Conservation (phyloP, 2,797 vertebrate species). For the Brachymystax lenok region DNA sequence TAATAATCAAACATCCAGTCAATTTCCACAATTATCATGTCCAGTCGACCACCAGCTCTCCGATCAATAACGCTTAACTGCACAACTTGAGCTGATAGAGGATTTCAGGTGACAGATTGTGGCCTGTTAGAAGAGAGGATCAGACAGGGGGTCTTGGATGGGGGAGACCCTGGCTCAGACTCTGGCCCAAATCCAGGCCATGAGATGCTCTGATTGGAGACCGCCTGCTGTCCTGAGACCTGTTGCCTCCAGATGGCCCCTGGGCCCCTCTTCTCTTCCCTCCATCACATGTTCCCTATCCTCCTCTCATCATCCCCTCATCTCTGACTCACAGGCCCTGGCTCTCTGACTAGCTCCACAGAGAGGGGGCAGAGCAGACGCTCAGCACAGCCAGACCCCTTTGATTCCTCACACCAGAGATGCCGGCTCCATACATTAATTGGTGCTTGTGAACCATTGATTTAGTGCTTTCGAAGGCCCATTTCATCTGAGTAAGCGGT, state of each 20-base stretch:
- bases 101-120: constrained; percentile 57
- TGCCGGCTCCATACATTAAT: constrained; percentile 67
- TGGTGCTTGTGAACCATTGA: constrained; percentile 66
- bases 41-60: constrained; percentile 5
- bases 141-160: constrained; percentile 49
- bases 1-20: constrained; percentile 53
- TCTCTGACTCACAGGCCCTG: constrained; percentile 36
- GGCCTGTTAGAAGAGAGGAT: constrained; percentile 31
- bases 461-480: constrained; percentile 65
- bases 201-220: constrained; percentile 35
- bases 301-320: constrained; percentile 45
- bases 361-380: constrained; percentile 58
- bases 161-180: constrained; percentile 38
- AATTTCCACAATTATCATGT: constrained; percentile 45
- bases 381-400: constrained; percentile 65
- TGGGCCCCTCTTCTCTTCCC: constrained; percentile 19
- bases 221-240: constrained; percentile 73
- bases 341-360: constrained; percentile 17
- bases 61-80: neutral
- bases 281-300: constrained; percentile 28
- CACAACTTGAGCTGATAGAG: neutral
- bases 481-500: constrained; percentile 54
- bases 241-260: constrained; percentile 77
- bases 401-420: constrained; percentile 58
- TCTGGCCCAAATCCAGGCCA: neutral